A percentile compares a stretch with the other conserved stretches of the same genome.
Evolutionary conservation across 2,113 vertebrate species (phyloP).

Genomic region (Corythornis madagascariensis): DNA sequence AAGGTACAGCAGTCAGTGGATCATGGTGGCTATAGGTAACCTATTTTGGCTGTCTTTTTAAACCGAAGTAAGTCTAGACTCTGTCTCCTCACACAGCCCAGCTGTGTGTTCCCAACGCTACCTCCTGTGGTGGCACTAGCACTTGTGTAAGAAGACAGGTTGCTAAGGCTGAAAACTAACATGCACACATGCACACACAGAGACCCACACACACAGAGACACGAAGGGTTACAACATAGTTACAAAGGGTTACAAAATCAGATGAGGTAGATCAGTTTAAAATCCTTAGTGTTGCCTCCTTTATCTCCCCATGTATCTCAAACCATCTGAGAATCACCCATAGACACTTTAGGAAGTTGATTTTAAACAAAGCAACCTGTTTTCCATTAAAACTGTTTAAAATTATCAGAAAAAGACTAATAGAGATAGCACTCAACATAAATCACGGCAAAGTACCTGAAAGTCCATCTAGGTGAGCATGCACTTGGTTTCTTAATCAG

Average conservation of each 20-base stretch:
- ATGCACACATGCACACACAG: neutral
- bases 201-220: neutral
- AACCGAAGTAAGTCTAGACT: neutral
- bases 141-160: neutral
- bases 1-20: neutral
- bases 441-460: neutral
- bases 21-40: fast-evolving
- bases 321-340: neutral
- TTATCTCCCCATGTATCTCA: neutral
- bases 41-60: neutral
- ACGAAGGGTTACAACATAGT: neutral
- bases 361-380: neutral
- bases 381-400: neutral
- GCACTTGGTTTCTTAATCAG: neutral
- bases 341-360: neutral
- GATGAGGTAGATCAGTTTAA: neutral
- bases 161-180: neutral
- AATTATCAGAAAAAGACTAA: neutral
- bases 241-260: neutral
- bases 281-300: neutral
- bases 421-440: neutral
- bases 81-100: neutral
- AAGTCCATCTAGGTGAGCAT: neutral
- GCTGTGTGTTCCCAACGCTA: neutral
- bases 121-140: neutral